Evolutionary conservation across 1,140 invertebrate genomes (phyloP).

Genomic region (Drosophila kikkawai): DNA sequence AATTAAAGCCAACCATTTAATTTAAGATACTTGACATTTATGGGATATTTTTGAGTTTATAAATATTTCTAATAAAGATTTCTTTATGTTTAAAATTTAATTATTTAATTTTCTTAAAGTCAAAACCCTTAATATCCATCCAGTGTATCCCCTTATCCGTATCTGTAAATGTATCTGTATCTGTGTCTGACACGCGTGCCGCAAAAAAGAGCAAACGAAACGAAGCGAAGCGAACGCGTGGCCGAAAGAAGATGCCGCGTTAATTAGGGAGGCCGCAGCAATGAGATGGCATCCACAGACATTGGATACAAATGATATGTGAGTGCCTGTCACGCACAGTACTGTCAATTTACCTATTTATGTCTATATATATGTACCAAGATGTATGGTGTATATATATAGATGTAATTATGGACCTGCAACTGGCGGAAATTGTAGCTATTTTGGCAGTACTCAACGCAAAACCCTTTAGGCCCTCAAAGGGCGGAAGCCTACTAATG

Average conservation of each 20-base stretch:
- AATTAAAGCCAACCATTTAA: background rate
- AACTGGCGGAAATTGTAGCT: constrained; percentile 1
- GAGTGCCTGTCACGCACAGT: constrained; percentile 34
- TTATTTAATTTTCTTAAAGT: background rate
- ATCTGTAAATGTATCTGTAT: constrained; percentile 32
- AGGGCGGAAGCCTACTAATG: background rate
- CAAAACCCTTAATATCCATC: background rate
- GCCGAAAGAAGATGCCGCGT: constrained; percentile 57
- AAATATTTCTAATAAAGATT: background rate
- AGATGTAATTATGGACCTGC: background rate
- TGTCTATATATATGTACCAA: background rate
- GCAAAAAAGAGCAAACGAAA: constrained; percentile 28
- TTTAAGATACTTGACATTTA: background rate
- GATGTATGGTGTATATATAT: too few relatives aligned
- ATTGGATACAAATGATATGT: constrained; percentile 61
- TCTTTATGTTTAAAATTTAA: background rate
- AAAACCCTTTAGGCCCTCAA: background rate
- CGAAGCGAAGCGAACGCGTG: constrained; percentile 16
- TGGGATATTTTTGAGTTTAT: background rate
- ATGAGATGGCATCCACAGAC: constrained; percentile 29
- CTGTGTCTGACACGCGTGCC: constrained; percentile 35
- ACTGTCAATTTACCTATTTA: constrained; percentile 24
- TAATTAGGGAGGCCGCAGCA: constrained; percentile 69
- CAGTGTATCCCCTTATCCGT: constrained; percentile 6
- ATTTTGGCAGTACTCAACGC: background rate